These are phyloP conservation scores for Argynnis bischoffii DNA, from an alignment of 2,888 invertebrate genomes.

Conservation along the genomic window DNA sequence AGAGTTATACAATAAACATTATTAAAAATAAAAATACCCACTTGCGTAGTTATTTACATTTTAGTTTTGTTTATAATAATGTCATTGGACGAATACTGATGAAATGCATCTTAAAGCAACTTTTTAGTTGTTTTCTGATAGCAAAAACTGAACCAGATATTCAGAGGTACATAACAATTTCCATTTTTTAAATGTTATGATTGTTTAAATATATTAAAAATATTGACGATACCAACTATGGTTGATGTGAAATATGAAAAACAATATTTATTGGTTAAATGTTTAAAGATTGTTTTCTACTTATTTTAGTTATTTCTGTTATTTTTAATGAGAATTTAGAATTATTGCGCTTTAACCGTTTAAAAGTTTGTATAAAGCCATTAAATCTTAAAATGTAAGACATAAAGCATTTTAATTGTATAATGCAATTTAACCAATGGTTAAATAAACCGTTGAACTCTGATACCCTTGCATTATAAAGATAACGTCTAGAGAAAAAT, in stretches of 20 bases:
- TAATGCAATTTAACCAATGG: conserved; percentile 36
- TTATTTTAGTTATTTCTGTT: background rate
- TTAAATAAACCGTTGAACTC: conserved; percentile 45
- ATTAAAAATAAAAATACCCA: conserved; percentile 23
- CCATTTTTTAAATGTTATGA: background rate
- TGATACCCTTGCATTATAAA: conserved; percentile 45
- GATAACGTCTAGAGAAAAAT: conserved; percentile 42
- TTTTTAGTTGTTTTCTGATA: conserved; percentile 40
- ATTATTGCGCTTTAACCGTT: background rate
- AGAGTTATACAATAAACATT: too few species aligned
- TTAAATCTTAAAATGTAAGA: background rate
- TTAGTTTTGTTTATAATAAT: too few species aligned
- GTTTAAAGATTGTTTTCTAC: too few species aligned
- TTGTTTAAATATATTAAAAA: too few species aligned
- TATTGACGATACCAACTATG: too few species aligned
- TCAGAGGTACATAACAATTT: conserved; percentile 43
- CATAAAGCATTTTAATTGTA: background rate
- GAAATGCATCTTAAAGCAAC: conserved; percentile 43
- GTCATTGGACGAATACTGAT: conserved; percentile 26
- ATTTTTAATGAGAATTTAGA: background rate
- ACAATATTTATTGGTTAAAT: too few species aligned
- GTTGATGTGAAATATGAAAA: too few species aligned
- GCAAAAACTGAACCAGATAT: conserved; percentile 27
- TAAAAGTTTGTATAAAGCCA: background rate
- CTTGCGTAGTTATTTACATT: conserved; percentile 10